Evolutionary conservation across 2,888 invertebrate species (phyloP), one percentile per base, ranked within the genome.

Genomic region (Scrobipalpa costella): DNA sequence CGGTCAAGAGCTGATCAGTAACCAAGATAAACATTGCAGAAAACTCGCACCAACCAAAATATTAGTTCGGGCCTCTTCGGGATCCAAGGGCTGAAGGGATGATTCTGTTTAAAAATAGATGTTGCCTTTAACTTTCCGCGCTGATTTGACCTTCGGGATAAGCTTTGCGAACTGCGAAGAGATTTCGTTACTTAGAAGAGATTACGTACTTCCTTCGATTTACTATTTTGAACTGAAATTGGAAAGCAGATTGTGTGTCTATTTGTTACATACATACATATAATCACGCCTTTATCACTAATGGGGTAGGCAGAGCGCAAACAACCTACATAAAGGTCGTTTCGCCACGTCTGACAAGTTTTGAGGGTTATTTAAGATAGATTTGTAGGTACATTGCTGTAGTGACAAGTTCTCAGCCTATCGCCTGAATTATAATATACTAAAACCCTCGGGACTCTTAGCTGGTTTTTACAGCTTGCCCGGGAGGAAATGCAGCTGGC

Each of bases 81-180:
- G 50, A 7, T 21, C 17, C 33, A 15, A 11, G 49, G n/a, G n/a
- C 15, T 15, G 8, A 17, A 21, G 55, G 17, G 27, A n/a, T 33
- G 55, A 7, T 50, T 3, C 27, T 27, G 27, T 33, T 55, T n/a
- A 55, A 55, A 55, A 55, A 55, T 55, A 55, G 1, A 55, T 55
- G 55, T 55, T 55, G 55, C 27, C 33, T 55, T 33, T 33, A 27
- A 33, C 33, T 55, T 55, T 55, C 7, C 50, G 7, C 21, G 2
- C 21, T 50, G 50, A 50, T 50, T 50, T 50, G 50, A 50, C 21
- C 50, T 50, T 11, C 50, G 50, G 21, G 50, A 44, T 50, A 50
- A 50, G 21, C 44, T 9, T 44, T 15, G 13, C 13, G 44, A 44
- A 44, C 44, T 44, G 44, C 44, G 44, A 44, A 44, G 44, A n/a